phyloP scores from a whole-genome alignment of 2,888 invertebrate genomes.

The Chrysodeixis includens region DNA sequence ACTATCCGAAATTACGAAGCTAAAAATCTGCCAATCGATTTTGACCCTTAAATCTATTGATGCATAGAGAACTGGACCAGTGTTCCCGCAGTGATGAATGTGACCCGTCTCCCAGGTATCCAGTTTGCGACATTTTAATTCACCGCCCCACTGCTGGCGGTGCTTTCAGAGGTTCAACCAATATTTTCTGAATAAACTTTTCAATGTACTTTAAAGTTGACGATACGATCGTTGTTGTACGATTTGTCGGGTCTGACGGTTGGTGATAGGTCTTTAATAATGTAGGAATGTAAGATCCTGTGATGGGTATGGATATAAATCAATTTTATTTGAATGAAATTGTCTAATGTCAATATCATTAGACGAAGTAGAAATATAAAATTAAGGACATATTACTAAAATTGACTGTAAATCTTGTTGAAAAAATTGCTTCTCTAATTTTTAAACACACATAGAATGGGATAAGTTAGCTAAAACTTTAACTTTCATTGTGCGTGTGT shows the following conservation, averaged over 20 bases:
- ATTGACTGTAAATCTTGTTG: no score
- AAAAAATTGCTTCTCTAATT: no score
- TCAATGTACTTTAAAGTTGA: slow-evolving; percentile 25
- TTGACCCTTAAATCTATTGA: background rate
- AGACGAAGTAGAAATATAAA: no score
- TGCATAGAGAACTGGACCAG: slow-evolving; percentile 7
- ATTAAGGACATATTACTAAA: no score
- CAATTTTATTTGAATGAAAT: no score
- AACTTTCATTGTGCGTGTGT: no score
- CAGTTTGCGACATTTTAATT: slow-evolving; percentile 52
- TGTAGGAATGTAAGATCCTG: no score
- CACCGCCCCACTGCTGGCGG: slow-evolving; percentile 42
- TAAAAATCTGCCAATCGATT: background rate
- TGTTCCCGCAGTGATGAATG: slow-evolving; percentile 39
- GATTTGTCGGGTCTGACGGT: slow-evolving; percentile 10
- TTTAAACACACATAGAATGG: no score
- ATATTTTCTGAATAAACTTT: slow-evolving; percentile 65
- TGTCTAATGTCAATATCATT: no score
- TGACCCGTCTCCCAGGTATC: slow-evolving; percentile 33
- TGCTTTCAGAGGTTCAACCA: slow-evolving; percentile 54
- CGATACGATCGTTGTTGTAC: slow-evolving; percentile 43
- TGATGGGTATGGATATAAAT: no score
- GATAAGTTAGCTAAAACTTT: no score
- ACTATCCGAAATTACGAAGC: slow-evolving; percentile 3
- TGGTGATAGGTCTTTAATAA: no score